These are phyloP conservation scores for Parelbella ahira DNA, from an alignment of 2,888 invertebrate genomes.

Conservation along the genomic window DNA sequence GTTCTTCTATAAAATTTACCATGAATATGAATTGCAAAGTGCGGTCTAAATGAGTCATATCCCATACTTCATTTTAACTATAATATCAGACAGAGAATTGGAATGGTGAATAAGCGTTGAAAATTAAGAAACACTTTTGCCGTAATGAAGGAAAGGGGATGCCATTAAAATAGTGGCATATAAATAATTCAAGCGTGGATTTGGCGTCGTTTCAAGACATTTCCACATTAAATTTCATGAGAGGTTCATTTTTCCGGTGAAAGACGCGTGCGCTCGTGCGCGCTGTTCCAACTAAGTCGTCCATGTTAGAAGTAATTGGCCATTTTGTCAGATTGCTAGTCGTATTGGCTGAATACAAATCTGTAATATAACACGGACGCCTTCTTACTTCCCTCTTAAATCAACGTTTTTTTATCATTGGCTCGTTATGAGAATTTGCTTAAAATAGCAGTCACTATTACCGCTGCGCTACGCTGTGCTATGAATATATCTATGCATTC, in stretches of 20 bases:
- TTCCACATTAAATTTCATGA: slow-evolving; percentile 80
- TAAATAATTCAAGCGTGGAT: slow-evolving; percentile 76
- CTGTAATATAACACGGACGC: slow-evolving; percentile 2
- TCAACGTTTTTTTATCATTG: background rate
- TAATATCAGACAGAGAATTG: slow-evolving; percentile 47
- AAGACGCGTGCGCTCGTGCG: slow-evolving; percentile 49
- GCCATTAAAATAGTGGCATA: slow-evolving; percentile 76
- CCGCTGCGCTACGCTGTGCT: too few species aligned
- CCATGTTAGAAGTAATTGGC: slow-evolving; percentile 47
- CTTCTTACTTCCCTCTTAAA: background rate
- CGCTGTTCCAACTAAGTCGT: slow-evolving; percentile 29
- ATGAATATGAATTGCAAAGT: slow-evolving; percentile 20
- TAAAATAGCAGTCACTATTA: too few species aligned
- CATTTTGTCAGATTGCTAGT: slow-evolving; percentile 37
- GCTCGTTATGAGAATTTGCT: too few species aligned
- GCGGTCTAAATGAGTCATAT: slow-evolving; percentile 32
- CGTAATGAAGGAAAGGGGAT: slow-evolving; percentile 69
- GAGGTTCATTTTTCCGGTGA: slow-evolving; percentile 72
- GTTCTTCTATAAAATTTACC: slow-evolving; percentile 13
- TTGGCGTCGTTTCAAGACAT: slow-evolving; percentile 79
- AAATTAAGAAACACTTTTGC: slow-evolving; percentile 72
- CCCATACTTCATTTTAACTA: slow-evolving; percentile 36
- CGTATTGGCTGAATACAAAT: slow-evolving; percentile 32
- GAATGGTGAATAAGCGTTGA: slow-evolving; percentile 52
- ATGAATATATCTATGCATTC: too few species aligned